Base-by-base conservation (phyloP, 1,140 invertebrate species). In the Andrena cerasifolii region DNA sequence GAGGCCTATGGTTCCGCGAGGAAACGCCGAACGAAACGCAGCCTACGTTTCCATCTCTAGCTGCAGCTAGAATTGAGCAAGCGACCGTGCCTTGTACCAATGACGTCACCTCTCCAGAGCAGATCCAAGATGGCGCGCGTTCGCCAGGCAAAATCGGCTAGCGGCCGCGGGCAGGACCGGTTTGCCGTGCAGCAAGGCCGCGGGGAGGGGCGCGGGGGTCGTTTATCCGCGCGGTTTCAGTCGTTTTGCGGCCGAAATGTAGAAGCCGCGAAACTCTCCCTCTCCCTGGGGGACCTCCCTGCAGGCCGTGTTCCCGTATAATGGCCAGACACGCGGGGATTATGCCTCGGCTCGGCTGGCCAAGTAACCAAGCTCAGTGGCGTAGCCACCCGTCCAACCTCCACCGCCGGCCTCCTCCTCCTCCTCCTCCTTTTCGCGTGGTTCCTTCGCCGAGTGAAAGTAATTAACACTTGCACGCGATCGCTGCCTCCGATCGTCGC, bases 101-200 rank as follows among this genome's bases (percentile, higher is more conserved):
- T 90, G 89, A 90, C 86, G 87, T 90, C 89, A 90, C 83, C 63
- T 71, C 40, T 65, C 36, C 10, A 10, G 36, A 75, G 63, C 75
- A 65, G 79, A 85, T 82, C 68, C 88, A 90, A 90, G 82, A 90
- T 90, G 89, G 89, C 83, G 71, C 71, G 59, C 71, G 77, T 88
- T 89, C 81, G 70, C 82, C 82, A 85, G 85, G 83, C 82, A 83
- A 89, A 89, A 90, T 88, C 86, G 85, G 87, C 79, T 82, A 86
- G 65, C 72, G 68, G 78, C 77, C 40, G 65, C 79, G 67, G 71
- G 80, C 78, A 84, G 84, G 86, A 90, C 89, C 89, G 89, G 89
- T 90, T 89, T 86, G 75, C 81, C 80, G 73, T 45, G 54, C n/a
- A 49, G 58, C 65, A 63, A 63, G 56, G 75, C 56, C 40, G 40